Evolutionary conservation across 2,113 vertebrate species (phyloP).

Genomic region (Alectura lathami): DNA sequence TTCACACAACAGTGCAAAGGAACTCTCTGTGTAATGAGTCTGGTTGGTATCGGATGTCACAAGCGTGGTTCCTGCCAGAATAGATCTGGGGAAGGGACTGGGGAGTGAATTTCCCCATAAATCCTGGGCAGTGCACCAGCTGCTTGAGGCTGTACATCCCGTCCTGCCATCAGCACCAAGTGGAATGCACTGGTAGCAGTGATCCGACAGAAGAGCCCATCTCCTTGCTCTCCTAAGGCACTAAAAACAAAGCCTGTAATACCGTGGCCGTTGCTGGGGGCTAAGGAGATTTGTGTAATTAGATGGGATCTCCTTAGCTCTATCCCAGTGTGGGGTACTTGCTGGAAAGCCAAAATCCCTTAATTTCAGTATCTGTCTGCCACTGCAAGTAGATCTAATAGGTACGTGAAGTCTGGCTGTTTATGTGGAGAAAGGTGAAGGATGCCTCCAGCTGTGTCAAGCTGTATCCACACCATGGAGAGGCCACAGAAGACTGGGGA

Average conservation of each 20-base stretch:
- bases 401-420: not conserved
- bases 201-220: not conserved
- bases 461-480: not conserved
- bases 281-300: not conserved
- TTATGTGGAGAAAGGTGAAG: not conserved
- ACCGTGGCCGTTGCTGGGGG: no score
- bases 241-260: not conserved
- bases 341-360: not conserved
- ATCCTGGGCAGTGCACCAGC: accelerated
- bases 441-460: not conserved
- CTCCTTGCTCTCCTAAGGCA: not conserved
- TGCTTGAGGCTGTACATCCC: not conserved
- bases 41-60: not conserved
- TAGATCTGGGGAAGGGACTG: not conserved
- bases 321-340: accelerated
- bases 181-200: not conserved
- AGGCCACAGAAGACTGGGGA: not conserved
- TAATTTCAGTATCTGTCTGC: not conserved
- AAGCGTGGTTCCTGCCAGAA: not conserved
- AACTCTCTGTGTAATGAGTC: conserved; percentile 9
- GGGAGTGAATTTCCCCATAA: not conserved
- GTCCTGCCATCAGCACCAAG: not conserved
- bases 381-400: not conserved
- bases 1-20: not conserved
- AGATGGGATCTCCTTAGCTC: not conserved